Evolutionary conservation across 2,888 invertebrate species (phyloP).

Genomic region (Pandemis heparana): DNA sequence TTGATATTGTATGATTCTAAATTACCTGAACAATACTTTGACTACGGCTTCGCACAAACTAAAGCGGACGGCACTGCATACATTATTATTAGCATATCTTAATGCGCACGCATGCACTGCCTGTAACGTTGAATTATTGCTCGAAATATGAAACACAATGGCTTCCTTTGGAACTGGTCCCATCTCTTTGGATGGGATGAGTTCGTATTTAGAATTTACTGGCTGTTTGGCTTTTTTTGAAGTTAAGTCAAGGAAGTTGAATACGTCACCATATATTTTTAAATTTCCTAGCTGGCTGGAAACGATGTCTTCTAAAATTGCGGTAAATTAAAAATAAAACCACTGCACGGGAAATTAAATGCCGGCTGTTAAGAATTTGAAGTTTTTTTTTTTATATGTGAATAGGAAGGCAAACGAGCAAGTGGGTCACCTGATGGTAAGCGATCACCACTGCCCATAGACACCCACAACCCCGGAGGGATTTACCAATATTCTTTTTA

Average conservation of each 20-base stretch:
- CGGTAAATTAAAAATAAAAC: too few relatives aligned
- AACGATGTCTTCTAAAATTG: too few relatives aligned
- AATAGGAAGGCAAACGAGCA: too few relatives aligned
- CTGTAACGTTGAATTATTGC: slow-evolving; percentile 36
- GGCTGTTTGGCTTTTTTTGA: not conserved
- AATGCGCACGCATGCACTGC: slow-evolving; percentile 37
- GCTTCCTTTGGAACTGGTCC: not conserved
- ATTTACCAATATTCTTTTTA: too few relatives aligned
- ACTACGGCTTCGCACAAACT: slow-evolving; percentile 1
- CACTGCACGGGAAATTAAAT: too few relatives aligned
- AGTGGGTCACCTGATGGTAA: too few relatives aligned
- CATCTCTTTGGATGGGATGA: not conserved
- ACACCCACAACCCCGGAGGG: too few relatives aligned
- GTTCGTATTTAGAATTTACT: not conserved
- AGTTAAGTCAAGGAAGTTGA: too few relatives aligned
- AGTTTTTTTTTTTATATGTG: too few relatives aligned
- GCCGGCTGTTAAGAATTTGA: too few relatives aligned
- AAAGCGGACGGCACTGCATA: slow-evolving; percentile 28
- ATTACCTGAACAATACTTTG: not conserved
- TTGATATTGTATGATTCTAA: not conserved
- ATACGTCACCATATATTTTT: not conserved
- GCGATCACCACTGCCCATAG: too few relatives aligned
- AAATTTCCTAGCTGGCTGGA: not conserved
- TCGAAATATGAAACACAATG: slow-evolving; percentile 37
- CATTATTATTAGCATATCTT: slow-evolving; percentile 41